Evolutionary conservation across 2,797 vertebrate species (phyloP).

Genomic region (Scyliorhinus canicula): DNA sequence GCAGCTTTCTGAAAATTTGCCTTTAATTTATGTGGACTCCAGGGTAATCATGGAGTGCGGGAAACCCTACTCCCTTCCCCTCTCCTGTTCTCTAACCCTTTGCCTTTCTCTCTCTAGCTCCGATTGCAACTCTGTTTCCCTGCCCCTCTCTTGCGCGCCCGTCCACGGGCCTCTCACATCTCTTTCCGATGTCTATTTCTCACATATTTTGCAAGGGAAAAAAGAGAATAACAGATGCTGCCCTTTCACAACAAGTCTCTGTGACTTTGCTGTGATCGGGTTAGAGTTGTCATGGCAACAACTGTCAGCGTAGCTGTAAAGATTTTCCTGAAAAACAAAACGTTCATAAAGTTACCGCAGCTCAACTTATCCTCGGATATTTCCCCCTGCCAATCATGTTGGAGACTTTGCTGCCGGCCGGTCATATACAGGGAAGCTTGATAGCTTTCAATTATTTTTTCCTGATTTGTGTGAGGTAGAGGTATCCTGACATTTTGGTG

Average conservation of each 20-base stretch:
- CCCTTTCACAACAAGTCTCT: background rate
- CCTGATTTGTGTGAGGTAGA: background rate
- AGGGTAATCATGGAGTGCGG: background rate
- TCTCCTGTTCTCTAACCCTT: no score
- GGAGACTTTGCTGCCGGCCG: background rate
- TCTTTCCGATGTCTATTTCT: background rate
- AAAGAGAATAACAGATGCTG: background rate
- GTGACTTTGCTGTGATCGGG: background rate
- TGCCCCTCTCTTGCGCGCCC: background rate
- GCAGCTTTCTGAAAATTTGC: background rate
- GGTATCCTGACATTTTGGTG: background rate
- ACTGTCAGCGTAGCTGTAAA: background rate
- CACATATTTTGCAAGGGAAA: background rate
- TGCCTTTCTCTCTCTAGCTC: background rate
- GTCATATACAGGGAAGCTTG: background rate
- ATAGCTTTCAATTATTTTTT: background rate
- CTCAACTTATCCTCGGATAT: background rate
- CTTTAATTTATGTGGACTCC: background rate
- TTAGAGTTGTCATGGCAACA: slow-evolving; percentile 2
- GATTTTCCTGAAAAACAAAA: background rate
- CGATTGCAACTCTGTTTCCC: background rate
- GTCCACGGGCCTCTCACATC: background rate
- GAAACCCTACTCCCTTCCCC: no score
- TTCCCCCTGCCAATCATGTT: background rate
- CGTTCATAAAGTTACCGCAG: background rate